Percentiles rank a stretch among this genome's conserved stretches.
Evolutionary conservation across 2,888 invertebrate genomes (phyloP).

Genomic region (Arge pagana): DNA sequence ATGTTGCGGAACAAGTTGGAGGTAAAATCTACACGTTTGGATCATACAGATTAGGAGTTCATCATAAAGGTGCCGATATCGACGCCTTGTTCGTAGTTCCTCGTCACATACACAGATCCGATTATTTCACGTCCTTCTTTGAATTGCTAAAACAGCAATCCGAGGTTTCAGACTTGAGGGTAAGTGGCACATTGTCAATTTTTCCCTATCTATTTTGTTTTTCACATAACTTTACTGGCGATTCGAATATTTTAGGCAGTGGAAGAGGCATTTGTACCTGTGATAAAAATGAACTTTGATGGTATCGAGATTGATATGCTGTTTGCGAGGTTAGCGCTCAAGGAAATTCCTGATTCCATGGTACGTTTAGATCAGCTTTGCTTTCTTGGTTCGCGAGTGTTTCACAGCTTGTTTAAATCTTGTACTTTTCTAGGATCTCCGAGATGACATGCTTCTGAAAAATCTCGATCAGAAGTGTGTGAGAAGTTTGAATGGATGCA

Average conservation of each 20-base stretch:
- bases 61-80: constrained; percentile 97
- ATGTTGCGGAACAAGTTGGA: constrained; percentile 87
- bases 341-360: constrained; percentile 87
- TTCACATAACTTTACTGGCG: constrained; percentile 17
- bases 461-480: constrained; percentile 97
- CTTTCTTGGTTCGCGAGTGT: background rate
- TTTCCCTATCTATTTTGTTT: constrained; percentile 18
- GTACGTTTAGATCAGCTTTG: constrained; percentile 43
- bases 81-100: constrained; percentile 98
- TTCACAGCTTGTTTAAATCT: background rate
- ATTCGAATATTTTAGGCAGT: constrained; percentile 70
- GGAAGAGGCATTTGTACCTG: constrained; percentile 98
- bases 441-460: constrained; percentile 88
- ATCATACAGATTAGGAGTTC: constrained; percentile 93
- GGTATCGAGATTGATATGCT: constrained; percentile 98
- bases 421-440: constrained; percentile 69
- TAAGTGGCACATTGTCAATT: constrained; percentile 57
- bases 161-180: constrained; percentile 82
- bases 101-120: constrained; percentile 88
- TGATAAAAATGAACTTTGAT: constrained; percentile 98
- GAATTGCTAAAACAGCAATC: constrained; percentile 85
- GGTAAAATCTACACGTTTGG: constrained; percentile 99
- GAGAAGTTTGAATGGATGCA: constrained; percentile 94
- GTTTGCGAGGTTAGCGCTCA: constrained; percentile 93
- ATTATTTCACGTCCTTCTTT: constrained; percentile 96